Base-by-base conservation (phyloP, 2,797 vertebrate species). In the Sardinella longiceps region DNA sequence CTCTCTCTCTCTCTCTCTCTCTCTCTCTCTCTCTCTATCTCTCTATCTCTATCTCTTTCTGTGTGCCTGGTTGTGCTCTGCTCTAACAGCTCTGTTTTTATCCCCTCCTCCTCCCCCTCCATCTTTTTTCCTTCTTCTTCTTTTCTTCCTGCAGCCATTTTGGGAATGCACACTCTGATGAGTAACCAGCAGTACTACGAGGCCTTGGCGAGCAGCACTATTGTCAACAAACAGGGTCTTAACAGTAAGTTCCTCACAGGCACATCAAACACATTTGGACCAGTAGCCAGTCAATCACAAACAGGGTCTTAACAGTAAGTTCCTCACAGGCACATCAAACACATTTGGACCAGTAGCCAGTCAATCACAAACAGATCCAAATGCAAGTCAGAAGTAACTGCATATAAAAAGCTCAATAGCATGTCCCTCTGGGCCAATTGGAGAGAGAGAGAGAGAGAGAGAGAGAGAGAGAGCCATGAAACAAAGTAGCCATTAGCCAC, bases 161-260 rank as follows among this genome's bases (percentile, higher is more conserved):
- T 99, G 91, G 98, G 98, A 30, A 99, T 99, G 98, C 98, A 99
- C 93, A 99, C 98, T 5, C 94, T 99, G 91, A 99, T 99, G 98
- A 99, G 98, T 89, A 99, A 98, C 94, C 98, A 99, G 92, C 98
- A 99, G 93, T 99, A 99, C 93, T 99, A 99, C 6, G 97, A 97
- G 92, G 98, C 98, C 4, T 92, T 99, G 92, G 97, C 97, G 87
- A 99, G 97, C 96, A 98, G 97, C 93, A 97, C 94, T 88, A 99
- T 99, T 0, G 97, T 99, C 92, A 99, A 99, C 96, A 99, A 98
- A 92, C 98, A 99, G 92, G 98, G 98, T 82, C 95, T 99, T 84
- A 98, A 99, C 94, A 99, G 98, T 99, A 95, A 94, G 97, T 96
- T 39, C 3, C 15, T 37, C 12, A 66, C 28, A 3, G 25, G 28